These are phyloP conservation scores for Eumerus sabulonum DNA, from an alignment of 2,888 invertebrate genomes.

Conservation along the genomic window DNA sequence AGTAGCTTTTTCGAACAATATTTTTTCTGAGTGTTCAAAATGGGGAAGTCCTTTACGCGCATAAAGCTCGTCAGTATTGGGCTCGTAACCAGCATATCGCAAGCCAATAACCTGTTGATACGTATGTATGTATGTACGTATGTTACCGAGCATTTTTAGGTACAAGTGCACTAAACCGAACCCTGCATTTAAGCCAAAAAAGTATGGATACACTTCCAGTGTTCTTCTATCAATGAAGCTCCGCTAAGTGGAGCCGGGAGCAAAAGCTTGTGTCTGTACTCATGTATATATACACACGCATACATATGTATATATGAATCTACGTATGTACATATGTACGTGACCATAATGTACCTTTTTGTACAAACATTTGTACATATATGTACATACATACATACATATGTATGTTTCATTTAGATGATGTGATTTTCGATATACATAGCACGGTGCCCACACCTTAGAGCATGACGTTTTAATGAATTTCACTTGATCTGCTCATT, in stretches of 20 bases:
- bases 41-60: background rate
- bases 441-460: conserved; percentile 3
- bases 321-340: too few relatives aligned
- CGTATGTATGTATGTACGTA: background rate
- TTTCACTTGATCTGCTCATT: conserved; percentile 28
- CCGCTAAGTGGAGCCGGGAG: too few relatives aligned
- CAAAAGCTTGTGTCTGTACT: too few relatives aligned
- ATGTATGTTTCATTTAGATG: background rate
- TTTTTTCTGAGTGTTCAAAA: too few relatives aligned
- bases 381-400: too few relatives aligned
- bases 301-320: too few relatives aligned
- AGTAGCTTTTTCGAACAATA: conserved; percentile 38
- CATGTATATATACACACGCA: too few relatives aligned
- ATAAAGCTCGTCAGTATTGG: background rate
- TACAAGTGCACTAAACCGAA: conserved; percentile 13
- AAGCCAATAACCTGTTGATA: conserved; percentile 43
- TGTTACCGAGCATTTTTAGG: background rate
- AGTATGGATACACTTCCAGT: too few relatives aligned
- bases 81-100: background rate
- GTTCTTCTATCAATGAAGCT: too few relatives aligned
- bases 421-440: conserved; percentile 25
- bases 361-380: too few relatives aligned
- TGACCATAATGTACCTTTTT: too few relatives aligned
- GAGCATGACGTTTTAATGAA: background rate
- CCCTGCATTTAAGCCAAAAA: too few relatives aligned